phyloP scores from a whole-genome alignment of 2,113 vertebrate genomes.

The Heptranchias perlo region DNA sequence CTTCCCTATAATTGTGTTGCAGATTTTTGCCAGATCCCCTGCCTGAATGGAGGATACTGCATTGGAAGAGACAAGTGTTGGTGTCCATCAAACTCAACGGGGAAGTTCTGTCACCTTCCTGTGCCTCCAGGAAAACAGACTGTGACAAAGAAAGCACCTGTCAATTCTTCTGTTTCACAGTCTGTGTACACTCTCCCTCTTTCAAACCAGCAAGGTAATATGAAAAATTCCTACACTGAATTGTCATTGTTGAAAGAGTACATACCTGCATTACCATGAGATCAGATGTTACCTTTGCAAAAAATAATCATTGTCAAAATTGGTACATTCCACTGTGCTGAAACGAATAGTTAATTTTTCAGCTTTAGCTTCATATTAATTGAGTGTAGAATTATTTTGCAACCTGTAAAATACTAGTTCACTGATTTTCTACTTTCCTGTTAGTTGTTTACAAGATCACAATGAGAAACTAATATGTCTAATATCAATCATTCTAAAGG shows the following conservation, averaged over 20 bases:
- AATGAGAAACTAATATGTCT: not conserved
- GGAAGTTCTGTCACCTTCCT: constrained; percentile 68
- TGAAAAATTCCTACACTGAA: not conserved
- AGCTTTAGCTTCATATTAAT: not conserved
- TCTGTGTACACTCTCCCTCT: constrained; percentile 64
- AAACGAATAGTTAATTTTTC: not conserved
- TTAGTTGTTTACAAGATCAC: not conserved
- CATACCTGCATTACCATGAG: not conserved
- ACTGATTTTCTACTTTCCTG: not conserved
- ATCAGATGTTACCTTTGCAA: not conserved
- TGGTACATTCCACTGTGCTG: not conserved
- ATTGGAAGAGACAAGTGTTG: constrained; percentile 62
- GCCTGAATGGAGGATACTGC: constrained; percentile 63
- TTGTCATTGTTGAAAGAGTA: constrained; percentile 42
- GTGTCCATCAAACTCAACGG: constrained; percentile 69
- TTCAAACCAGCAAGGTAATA: constrained; percentile 64
- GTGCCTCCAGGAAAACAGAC: constrained; percentile 45
- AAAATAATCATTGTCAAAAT: not conserved
- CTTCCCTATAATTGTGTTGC: constrained; percentile 38
- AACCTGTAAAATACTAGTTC: not conserved
- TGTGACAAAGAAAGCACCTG: constrained; percentile 41
- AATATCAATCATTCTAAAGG: too few species aligned
- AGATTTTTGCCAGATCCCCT: constrained; percentile 71
- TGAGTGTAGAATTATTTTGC: not conserved
- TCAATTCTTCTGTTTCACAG: constrained; percentile 50